Evolutionary conservation across 2,888 invertebrate genomes (phyloP).

Genomic region (Hyalella azteca): DNA sequence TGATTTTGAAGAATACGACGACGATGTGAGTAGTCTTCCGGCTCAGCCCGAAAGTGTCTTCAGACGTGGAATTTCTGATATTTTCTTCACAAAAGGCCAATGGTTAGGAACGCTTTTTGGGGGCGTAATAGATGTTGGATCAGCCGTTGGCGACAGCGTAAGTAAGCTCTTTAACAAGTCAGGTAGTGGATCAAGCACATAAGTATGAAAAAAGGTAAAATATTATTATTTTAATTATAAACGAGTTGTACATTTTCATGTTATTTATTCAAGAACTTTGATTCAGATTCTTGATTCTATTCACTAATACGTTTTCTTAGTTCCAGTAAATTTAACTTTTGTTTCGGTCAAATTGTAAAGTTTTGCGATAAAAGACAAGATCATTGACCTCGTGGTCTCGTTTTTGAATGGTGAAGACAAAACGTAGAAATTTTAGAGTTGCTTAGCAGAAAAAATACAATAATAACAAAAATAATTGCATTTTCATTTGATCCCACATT

Average conservation of each 20-base stretch:
- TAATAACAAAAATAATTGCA: too few species aligned
- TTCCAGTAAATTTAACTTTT: too few species aligned
- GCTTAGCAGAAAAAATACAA: too few species aligned
- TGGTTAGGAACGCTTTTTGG: conserved; percentile 52
- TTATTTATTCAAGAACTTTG: neutral
- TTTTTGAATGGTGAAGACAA: too few species aligned
- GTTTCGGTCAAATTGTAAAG: too few species aligned
- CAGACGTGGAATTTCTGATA: conserved; percentile 39
- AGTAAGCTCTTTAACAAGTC: conserved; percentile 3
- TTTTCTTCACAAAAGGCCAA: conserved; percentile 52
- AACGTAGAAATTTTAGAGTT: too few species aligned
- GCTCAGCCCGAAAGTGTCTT: conserved; percentile 37
- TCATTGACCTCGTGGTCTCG: too few species aligned
- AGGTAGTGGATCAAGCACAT: neutral
- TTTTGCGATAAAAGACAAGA: too few species aligned
- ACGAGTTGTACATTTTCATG: neutral
- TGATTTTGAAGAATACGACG: conserved; percentile 22
- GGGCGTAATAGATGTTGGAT: conserved; percentile 45
- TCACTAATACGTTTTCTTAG: too few species aligned
- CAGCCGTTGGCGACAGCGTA: conserved; percentile 18
- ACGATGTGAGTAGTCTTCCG: neutral
- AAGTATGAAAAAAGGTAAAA: neutral
- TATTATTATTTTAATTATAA: neutral
- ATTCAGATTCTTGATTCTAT: too few species aligned
- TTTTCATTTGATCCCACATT: too few species aligned